Evolutionary conservation across 2,888 invertebrate genomes (phyloP).

Genomic region (Patella depressa): DNA sequence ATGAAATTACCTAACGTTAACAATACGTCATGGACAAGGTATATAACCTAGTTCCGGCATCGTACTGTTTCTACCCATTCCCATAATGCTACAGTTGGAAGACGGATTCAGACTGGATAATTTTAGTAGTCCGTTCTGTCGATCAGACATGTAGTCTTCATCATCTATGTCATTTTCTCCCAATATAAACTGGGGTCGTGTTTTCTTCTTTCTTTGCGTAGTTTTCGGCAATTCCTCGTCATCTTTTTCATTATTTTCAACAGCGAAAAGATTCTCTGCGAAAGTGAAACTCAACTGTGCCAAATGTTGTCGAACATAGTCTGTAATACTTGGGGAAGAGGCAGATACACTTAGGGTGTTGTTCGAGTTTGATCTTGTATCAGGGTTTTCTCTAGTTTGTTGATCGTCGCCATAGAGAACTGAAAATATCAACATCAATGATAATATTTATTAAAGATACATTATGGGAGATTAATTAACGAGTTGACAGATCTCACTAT

Average conservation of each 20-base stretch:
- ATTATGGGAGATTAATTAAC: background rate
- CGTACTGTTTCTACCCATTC: conserved; percentile 14
- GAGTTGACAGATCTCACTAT: too few species aligned
- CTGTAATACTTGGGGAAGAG: conserved; percentile 52
- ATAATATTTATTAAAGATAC: background rate
- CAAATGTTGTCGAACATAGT: conserved; percentile 44
- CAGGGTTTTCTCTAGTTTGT: conserved; percentile 1
- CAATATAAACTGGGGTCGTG: background rate
- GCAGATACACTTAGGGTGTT: conserved; percentile 32
- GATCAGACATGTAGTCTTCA: background rate
- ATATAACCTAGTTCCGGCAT: conserved; percentile 4
- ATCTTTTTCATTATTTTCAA: conserved; percentile 2
- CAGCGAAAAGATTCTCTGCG: conserved; percentile 11
- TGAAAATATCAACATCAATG: background rate
- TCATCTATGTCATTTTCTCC: background rate
- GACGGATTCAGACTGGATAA: conserved; percentile 10
- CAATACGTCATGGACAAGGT: background rate
- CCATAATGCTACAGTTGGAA: conserved; percentile 12
- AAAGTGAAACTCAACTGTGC: conserved; percentile 14
- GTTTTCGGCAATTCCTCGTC: background rate
- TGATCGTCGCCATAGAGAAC: conserved; percentile 16
- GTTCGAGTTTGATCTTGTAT: background rate
- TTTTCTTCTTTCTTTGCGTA: background rate
- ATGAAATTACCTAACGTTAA: too few species aligned
- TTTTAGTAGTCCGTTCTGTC: conserved; percentile 3